Conservation (phyloP, 2,797 vertebrate species). For the Synaphobranchus kaupii region DNA sequence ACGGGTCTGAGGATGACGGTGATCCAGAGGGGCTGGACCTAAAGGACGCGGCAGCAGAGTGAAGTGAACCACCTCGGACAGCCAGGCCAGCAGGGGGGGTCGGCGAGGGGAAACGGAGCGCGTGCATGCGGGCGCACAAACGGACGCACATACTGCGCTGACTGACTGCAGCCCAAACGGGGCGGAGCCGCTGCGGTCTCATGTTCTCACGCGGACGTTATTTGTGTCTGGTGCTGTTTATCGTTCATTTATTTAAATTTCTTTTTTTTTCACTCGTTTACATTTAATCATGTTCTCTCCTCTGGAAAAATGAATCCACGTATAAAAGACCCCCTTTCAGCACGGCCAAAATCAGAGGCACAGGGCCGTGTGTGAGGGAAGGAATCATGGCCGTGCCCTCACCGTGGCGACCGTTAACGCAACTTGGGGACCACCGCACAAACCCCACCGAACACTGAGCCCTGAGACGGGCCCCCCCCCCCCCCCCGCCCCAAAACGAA, state of each 20-base stretch:
- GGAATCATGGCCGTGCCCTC: constrained; percentile 5
- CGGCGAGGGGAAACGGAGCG: constrained; percentile 55
- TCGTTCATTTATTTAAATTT: constrained; percentile 31
- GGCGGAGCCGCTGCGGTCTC: constrained; percentile 67
- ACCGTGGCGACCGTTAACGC: not conserved
- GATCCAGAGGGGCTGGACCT: constrained; percentile 54
- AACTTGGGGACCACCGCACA: not conserved
- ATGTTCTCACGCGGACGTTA: constrained; percentile 66
- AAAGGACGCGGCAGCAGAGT: constrained; percentile 50
- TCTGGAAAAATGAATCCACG: constrained; percentile 37
- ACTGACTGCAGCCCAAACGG: constrained; percentile 26
- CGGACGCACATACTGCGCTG: not conserved
- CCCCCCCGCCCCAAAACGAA: not conserved
- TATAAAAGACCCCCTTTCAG: constrained; percentile 39
- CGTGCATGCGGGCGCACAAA: constrained; percentile 8
- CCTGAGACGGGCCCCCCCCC: not conserved
- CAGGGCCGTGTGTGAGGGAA: constrained; percentile 25
- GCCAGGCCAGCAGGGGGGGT: constrained; percentile 51
- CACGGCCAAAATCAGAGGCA: constrained; percentile 47
- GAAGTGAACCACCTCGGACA: constrained; percentile 59
- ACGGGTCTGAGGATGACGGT: constrained; percentile 49
- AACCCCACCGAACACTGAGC: not conserved
- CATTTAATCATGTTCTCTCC: constrained; percentile 59
- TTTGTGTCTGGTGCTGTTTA: constrained; percentile 78
- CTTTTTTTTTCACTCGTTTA: constrained; percentile 73